A percentile compares a stretch with the other conserved stretches of the same genome.
Conservation (phyloP, 1,140 invertebrate species). For the Patella vulgata region DNA sequence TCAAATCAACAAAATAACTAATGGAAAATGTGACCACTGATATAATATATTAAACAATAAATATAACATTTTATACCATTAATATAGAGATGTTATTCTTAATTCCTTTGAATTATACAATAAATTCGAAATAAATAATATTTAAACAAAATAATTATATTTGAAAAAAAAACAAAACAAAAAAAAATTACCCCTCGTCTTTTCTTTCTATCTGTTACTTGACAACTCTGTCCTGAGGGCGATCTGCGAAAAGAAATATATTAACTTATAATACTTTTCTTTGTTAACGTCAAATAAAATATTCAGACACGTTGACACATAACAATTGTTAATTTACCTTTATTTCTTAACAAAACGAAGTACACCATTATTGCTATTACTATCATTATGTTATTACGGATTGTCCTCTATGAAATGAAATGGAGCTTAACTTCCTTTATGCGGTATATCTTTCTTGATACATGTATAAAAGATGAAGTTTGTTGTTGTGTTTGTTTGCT, state of each 20-base stretch:
- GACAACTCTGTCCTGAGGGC: slow-evolving; percentile 66
- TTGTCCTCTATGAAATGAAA: too few species aligned
- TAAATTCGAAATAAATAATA: neutral
- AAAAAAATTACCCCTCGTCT: slow-evolving; percentile 66
- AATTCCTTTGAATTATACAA: neutral
- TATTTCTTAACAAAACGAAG: too few species aligned
- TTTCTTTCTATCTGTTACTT: slow-evolving; percentile 67
- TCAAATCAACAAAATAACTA: neutral
- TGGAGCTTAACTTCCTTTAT: too few species aligned
- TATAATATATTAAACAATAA: neutral
- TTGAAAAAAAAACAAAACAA: slow-evolving; percentile 2
- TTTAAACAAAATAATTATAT: neutral
- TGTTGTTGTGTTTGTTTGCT: too few species aligned
- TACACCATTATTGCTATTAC: too few species aligned
- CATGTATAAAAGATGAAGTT: too few species aligned
- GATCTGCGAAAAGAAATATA: slow-evolving; percentile 56
- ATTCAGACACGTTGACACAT: too few species aligned
- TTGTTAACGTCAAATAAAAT: neutral
- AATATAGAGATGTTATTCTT: neutral
- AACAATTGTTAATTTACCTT: too few species aligned
- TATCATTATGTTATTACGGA: too few species aligned
- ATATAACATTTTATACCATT: neutral
- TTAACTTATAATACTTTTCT: too few species aligned
- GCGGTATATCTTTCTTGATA: too few species aligned
- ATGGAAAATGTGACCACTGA: neutral